phyloP scores from a whole-genome alignment of 2,113 vertebrate genomes.

The Mixornis gularis region DNA sequence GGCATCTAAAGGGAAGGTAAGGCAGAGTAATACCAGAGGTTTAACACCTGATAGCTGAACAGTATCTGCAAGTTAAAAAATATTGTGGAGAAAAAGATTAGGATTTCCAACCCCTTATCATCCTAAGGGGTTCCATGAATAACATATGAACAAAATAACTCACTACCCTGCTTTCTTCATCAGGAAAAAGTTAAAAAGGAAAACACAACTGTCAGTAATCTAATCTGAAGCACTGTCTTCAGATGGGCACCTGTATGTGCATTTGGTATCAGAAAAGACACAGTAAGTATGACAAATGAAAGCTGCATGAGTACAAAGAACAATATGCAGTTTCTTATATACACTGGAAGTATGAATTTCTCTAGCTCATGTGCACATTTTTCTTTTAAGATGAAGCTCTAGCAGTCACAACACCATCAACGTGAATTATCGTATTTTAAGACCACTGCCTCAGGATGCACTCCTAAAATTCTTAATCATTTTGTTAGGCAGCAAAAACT shows the following conservation, averaged over 20 bases:
- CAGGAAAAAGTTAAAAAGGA: neutral
- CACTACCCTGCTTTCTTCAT: neutral
- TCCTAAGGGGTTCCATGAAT: neutral
- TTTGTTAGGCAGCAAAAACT: neutral
- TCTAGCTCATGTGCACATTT: neutral
- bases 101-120: neutral
- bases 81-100: neutral
- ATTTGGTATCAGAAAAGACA: neutral
- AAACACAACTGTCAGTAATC: neutral
- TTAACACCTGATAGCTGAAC: neutral
- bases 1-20: neutral
- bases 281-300: neutral
- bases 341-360: neutral
- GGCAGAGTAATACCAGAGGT: neutral
- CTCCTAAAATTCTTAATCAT: neutral
- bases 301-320: neutral
- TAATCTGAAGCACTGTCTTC: neutral
- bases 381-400: neutral
- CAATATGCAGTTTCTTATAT: neutral
- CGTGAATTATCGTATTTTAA: neutral
- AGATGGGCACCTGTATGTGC: neutral
- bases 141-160: neutral
- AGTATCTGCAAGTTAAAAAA: neutral
- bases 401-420: neutral
- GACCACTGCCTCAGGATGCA: neutral